Conservation (phyloP, 2,797 vertebrate species). For the Bradypodion ventrale region DNA sequence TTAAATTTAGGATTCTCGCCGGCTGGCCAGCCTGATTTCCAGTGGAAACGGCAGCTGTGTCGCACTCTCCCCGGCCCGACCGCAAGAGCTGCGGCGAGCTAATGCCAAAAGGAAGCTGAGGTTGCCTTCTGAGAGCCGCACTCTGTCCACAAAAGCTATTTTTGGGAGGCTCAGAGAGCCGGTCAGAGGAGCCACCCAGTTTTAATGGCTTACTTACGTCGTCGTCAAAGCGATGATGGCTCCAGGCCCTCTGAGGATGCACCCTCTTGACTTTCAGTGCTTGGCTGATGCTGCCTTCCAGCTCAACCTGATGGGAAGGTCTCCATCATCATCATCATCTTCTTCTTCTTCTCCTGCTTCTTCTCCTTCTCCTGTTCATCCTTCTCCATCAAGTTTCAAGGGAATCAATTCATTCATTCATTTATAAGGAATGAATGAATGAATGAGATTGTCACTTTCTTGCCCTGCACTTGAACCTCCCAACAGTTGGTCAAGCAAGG, state of each 20-base stretch:
- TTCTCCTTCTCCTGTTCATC: too few relatives aligned
- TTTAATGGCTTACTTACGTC: constrained; percentile 48
- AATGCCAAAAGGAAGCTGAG: constrained; percentile 24
- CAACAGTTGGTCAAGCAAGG: too few relatives aligned
- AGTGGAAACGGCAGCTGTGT: background rate
- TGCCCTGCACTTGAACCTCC: too few relatives aligned
- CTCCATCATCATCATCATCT: too few relatives aligned
- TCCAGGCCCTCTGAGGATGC: background rate
- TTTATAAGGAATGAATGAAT: too few relatives aligned
- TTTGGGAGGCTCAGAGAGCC: constrained; percentile 5
- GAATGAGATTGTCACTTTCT: too few relatives aligned
- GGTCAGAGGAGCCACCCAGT: constrained; percentile 28
- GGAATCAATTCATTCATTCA: too few relatives aligned
- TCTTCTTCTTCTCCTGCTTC: too few relatives aligned
- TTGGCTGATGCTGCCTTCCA: background rate
- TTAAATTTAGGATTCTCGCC: constrained; percentile 23
- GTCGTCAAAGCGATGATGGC: background rate
- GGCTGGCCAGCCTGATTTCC: constrained; percentile 5
- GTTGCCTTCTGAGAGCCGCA: constrained; percentile 18
- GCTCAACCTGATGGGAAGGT: too few relatives aligned
- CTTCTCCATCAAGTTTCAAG: too few relatives aligned
- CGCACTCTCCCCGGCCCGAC: background rate
- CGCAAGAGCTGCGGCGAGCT: constrained; percentile 3
- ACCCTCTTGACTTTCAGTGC: background rate
- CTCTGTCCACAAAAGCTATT: constrained; percentile 16